These are phyloP conservation scores for Drosophila cracens DNA, from an alignment of 2,888 invertebrate species.

Conservation along the genomic window DNA sequence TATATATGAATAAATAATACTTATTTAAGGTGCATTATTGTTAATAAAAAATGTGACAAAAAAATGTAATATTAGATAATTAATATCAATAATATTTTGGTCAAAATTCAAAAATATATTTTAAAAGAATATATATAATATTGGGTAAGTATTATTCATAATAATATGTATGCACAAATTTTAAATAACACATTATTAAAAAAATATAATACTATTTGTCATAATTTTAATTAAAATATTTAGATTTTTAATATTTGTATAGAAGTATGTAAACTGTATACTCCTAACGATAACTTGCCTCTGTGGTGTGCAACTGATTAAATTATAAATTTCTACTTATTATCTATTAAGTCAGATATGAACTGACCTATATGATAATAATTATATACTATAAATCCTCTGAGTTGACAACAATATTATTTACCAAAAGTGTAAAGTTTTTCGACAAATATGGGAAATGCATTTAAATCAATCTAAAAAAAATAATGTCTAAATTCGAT, in stretches of 20 bases:
- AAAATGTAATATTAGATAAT: background rate
- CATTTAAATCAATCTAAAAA: background rate
- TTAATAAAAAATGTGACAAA: background rate
- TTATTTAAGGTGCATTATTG: background rate
- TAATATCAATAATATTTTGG: background rate
- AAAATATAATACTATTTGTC: background rate
- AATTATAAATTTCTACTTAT: background rate
- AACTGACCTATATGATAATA: constrained; percentile 54
- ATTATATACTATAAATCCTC: background rate
- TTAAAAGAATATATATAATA: background rate
- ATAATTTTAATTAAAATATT: background rate
- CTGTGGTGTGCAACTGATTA: background rate
- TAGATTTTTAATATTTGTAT: background rate
- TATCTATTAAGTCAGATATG: constrained; percentile 22
- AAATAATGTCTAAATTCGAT: background rate
- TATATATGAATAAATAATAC: background rate
- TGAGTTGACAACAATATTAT: background rate
- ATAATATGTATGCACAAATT: background rate
- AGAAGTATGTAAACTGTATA: background rate
- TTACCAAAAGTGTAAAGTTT: background rate
- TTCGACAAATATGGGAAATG: background rate
- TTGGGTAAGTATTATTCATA: background rate
- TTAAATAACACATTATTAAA: background rate
- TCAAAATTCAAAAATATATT: background rate
- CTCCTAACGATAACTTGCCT: background rate